Base-by-base conservation (phyloP, 2,797 vertebrate genomes). In the Amblyraja radiata region DNA sequence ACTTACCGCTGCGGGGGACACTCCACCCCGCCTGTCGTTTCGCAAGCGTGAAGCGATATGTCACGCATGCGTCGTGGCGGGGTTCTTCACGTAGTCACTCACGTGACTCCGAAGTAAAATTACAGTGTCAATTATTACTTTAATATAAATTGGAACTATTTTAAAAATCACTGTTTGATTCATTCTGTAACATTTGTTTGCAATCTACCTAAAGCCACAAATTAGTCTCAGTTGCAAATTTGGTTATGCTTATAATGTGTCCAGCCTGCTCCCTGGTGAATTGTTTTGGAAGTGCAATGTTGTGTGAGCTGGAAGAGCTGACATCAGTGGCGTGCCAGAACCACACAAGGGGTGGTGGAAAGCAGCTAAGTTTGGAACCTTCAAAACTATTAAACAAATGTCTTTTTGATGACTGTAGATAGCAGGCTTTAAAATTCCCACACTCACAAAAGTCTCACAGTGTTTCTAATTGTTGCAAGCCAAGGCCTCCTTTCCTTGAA, bases 301-400 rank as follows among this genome's bases (percentile, higher is more conserved):
- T 36, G 63, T n/a, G 86, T 32, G 36, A 63, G 63, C 61, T 32
- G 28, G 28, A 68, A 63, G 14, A 88, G 58, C 16, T 65, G 86
- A 65, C 7, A 21, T 90, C 11, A 68, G 18, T 61, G 32, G 13
- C 61, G 32, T 68, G 61, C 6, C 86, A 68, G 63, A 83, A 68
- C 61, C 8, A 68, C 36, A 18, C 10, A 2, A 9, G 23, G 23
- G 54, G 21, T 28, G 23, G 10, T 80, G 79, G 39, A 23, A 65
- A 32, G 58, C 25, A 68, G 63, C 84, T 65, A 58, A 68, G 6
- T 28, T 18, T 88, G 61, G 61, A 28, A 32, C 11, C 14, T 63
- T 68, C 63, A 88, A 88, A 88, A 68, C 84, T 32, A 65, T 28
- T 68, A 65, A 68, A 63, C n/a, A 88, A 32, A 88, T 65, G n/a